Percentiles rank a stretch among this genome's conserved stretches.
Conservation (phyloP, 2,888 invertebrate species). For the Microctonus hyperodae region DNA sequence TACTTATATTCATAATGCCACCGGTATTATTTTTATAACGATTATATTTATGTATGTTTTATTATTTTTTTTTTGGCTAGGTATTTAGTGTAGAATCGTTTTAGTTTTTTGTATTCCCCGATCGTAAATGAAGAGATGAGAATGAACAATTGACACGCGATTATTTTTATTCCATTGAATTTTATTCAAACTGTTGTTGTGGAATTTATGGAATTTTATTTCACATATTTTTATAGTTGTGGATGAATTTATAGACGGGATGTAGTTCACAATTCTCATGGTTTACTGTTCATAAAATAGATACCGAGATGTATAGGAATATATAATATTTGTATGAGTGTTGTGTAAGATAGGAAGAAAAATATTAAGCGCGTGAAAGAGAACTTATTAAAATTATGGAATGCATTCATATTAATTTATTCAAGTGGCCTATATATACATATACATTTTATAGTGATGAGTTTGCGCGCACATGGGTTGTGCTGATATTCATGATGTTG, state of each 20-base stretch:
- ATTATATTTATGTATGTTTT: background rate
- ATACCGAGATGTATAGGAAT: background rate
- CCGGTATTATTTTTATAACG: background rate
- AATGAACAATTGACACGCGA: conserved; percentile 3
- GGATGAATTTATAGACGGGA: no score
- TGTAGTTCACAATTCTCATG: conserved; percentile 20
- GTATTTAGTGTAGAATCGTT: background rate
- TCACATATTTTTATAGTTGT: no score
- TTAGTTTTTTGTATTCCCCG: no score
- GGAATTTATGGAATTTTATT: conserved; percentile 1
- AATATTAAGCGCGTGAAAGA: background rate
- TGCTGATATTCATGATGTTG: conserved; percentile 36
- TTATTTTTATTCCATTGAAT: background rate
- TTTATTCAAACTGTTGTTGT: background rate
- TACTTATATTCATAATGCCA: background rate
- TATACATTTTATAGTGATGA: background rate
- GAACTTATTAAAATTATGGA: conserved; percentile 23
- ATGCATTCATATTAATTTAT: conserved; percentile 27
- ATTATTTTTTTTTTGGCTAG: background rate
- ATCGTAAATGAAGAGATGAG: background rate
- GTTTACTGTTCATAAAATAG: background rate
- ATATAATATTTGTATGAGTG: no score
- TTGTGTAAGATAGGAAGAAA: background rate
- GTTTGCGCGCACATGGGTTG: conserved; percentile 20
- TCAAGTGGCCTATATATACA: conserved; percentile 11